Conservation (phyloP, 2,888 invertebrate genomes). For the Lasioglossum pauxillum region DNA sequence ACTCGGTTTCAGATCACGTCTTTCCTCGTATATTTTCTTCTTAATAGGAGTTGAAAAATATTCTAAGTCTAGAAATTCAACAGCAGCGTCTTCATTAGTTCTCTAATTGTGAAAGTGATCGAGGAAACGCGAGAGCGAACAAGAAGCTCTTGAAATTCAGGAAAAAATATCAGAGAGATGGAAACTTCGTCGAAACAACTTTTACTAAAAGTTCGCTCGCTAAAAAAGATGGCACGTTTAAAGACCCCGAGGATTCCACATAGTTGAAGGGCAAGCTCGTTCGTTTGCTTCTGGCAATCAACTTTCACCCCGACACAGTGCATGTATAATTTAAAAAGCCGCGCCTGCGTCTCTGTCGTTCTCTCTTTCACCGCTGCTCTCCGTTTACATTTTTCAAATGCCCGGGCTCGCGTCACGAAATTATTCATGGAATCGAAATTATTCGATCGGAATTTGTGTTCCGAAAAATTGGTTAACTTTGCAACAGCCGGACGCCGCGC, state of each 20-base stretch:
- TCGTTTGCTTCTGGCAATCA: background rate
- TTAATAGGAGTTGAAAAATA: no score
- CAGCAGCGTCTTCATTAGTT: no score
- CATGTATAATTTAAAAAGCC: background rate
- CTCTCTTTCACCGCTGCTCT: background rate
- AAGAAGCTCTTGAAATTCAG: no score
- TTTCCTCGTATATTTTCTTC: no score
- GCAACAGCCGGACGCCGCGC: background rate
- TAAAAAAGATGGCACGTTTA: background rate
- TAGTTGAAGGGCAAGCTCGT: background rate
- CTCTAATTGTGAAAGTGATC: no score
- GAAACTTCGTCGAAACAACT: background rate
- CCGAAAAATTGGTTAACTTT: background rate
- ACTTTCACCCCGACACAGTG: background rate
- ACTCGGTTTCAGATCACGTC: no score
- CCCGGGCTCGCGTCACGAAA: background rate
- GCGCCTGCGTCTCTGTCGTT: background rate
- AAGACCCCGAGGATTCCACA: background rate
- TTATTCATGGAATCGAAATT: background rate
- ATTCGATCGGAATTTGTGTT: background rate
- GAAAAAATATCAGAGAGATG: no score
- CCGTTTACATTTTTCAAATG: background rate
- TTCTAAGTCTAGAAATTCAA: no score
- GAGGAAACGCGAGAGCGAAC: no score
- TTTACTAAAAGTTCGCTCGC: background rate